phyloP scores from a whole-genome alignment of 2,888 invertebrate species.

The Pheosia gnoma region DNA sequence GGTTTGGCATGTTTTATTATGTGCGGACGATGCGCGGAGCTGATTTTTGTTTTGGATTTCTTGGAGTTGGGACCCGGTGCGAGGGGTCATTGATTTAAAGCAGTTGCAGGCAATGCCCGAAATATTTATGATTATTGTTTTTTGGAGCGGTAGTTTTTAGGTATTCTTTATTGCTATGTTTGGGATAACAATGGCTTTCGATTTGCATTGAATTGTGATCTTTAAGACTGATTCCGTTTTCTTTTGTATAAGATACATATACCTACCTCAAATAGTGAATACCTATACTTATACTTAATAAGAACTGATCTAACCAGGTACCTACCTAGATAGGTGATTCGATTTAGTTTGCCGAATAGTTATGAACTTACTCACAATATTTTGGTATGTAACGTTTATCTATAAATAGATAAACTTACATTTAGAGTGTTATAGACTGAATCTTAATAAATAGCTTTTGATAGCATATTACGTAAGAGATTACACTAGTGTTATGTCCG shows the following conservation, averaged over 20 bases:
- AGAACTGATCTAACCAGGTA: not conserved
- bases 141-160: not conserved
- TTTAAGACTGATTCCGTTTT: not conserved
- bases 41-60: slow-evolving; percentile 1
- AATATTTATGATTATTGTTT: not conserved
- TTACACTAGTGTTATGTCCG: too few species aligned
- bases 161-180: not conserved
- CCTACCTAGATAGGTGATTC: too few species aligned
- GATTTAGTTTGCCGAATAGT: too few species aligned
- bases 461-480: too few species aligned
- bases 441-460: too few species aligned
- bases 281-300: too few species aligned
- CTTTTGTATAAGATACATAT: not conserved
- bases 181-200: not conserved
- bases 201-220: slow-evolving; percentile 1
- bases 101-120: not conserved
- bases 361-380: too few species aligned
- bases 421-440: too few species aligned
- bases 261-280: not conserved
- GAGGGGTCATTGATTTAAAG: slow-evolving; percentile 1
- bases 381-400: too few species aligned
- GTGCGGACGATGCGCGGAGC: not conserved
- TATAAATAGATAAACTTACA: too few species aligned
- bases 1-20: slow-evolving; percentile 10
- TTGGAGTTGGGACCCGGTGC: not conserved